phyloP scores from a whole-genome alignment of 2,888 invertebrate species.

The Palloptera scutellata region DNA sequence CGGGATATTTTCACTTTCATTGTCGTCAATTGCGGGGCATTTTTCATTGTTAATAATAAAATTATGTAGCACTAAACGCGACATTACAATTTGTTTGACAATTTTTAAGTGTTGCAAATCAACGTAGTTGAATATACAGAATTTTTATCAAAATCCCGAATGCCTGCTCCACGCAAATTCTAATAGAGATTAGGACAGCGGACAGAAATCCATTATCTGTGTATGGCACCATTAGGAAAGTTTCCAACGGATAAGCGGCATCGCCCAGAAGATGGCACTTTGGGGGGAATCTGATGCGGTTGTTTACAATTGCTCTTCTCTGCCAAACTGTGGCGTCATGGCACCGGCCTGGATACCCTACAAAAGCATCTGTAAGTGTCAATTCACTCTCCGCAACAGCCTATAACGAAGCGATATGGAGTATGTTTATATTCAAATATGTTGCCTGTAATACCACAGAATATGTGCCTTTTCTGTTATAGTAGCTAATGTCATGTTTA shows the following conservation, averaged over 20 bases:
- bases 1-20: too few species aligned
- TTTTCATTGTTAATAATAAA: too few species aligned
- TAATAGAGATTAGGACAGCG: slow-evolving; percentile 28
- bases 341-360: too few species aligned
- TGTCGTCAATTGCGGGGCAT: too few species aligned
- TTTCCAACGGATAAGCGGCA: slow-evolving; percentile 34
- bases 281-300: too few species aligned
- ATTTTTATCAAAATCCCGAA: too few species aligned
- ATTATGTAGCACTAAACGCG: too few species aligned
- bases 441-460: not conserved
- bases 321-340: slow-evolving; percentile 30
- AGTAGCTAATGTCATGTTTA: not conserved
- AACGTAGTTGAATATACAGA: too few species aligned
- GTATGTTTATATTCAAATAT: not conserved
- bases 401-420: slow-evolving; percentile 4
- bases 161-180: slow-evolving; percentile 34
- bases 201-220: slow-evolving; percentile 32
- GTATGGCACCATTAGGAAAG: slow-evolving; percentile 32
- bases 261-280: slow-evolving; percentile 33
- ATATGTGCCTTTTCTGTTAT: slow-evolving; percentile 1
- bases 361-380: too few species aligned
- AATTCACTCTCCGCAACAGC: slow-evolving; percentile 28
- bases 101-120: too few species aligned
- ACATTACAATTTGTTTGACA: too few species aligned
- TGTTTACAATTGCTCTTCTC: too few species aligned